phyloP scores from a whole-genome alignment of 2,113 vertebrate genomes.

The Catagonus wagneri region DNA sequence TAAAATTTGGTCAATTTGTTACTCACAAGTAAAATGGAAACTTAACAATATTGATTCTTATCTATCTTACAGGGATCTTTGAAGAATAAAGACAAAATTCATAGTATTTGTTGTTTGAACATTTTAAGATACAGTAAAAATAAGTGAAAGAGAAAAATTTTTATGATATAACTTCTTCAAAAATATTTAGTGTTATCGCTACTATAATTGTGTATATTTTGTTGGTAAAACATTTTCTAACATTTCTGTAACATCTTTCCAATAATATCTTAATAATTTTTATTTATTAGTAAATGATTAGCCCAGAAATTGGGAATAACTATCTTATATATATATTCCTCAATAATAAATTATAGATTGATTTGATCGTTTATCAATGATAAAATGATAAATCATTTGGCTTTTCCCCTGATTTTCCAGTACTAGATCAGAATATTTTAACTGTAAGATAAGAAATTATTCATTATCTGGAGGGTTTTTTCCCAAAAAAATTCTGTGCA shows the following conservation, averaged over 20 bases:
- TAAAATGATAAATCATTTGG: no score
- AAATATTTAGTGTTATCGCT: neutral
- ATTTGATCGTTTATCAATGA: neutral
- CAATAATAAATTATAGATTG: neutral
- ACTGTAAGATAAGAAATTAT: neutral
- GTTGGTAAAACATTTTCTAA: neutral
- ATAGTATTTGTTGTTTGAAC: neutral
- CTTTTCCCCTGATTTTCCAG: neutral
- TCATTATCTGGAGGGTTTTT: neutral
- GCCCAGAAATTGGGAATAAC: neutral
- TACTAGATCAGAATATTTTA: neutral
- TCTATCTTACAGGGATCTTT: neutral
- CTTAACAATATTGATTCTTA: neutral
- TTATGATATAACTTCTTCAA: neutral
- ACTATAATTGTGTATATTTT: neutral
- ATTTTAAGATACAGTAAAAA: fast-evolving
- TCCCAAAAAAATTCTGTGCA: neutral
- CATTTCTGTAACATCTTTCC: neutral
- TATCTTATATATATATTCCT: neutral
- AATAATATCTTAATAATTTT: neutral
- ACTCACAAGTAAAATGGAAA: neutral
- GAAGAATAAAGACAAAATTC: neutral
- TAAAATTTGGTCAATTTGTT: neutral
- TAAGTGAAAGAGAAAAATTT: no score
- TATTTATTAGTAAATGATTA: neutral